Evolutionary conservation across 2,888 invertebrate species (phyloP), one percentile per base, ranked within the genome.

Genomic region (Platycheirus albimanus): DNA sequence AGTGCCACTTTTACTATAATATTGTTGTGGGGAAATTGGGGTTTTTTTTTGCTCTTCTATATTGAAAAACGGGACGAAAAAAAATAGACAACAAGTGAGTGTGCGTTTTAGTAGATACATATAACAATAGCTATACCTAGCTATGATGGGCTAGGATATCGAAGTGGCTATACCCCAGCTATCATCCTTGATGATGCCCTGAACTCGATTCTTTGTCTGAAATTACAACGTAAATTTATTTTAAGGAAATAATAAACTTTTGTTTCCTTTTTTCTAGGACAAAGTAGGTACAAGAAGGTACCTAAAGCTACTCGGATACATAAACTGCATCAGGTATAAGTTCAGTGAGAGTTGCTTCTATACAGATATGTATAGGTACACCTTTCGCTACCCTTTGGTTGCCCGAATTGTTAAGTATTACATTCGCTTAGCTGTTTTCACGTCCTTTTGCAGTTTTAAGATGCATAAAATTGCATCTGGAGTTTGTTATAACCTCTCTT

Each of bases 381-480:
- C n/a, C n/a, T n/a, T n/a, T n/a, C 3, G 36, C 8, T n/a, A 63
- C 20, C 49, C 8, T 15, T 41, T 52, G 63, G n/a, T 61, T 36
- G 81, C 47, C 19, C 36, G 41, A 71, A 66, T 76, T 54, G 61
- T 71, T 63, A 63, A 54, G 71, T 54, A 81, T 83, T 72, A 67
- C 54, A 72, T 77, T 67, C 71, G 66, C 71, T 76, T 77, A 72
- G 47, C 66, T 17, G 71, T 58, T 66, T 71, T 71, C 49, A 49
- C 66, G 30, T 64, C 63, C 54, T 49, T 41, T 19, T 45, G 15
- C 41, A 49, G 56, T 61, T 58, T 66, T 41, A 67, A 77, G 76
- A 83, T 83, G 81, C 81, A 83, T 67, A 72, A 71, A 83, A 77
- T 83, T 77, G 77, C 81, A 72, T 54, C 67, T 47, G 54, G 69